Base-by-base conservation (phyloP, 2,888 invertebrate genomes). In the Loripinus fragilis region DNA sequence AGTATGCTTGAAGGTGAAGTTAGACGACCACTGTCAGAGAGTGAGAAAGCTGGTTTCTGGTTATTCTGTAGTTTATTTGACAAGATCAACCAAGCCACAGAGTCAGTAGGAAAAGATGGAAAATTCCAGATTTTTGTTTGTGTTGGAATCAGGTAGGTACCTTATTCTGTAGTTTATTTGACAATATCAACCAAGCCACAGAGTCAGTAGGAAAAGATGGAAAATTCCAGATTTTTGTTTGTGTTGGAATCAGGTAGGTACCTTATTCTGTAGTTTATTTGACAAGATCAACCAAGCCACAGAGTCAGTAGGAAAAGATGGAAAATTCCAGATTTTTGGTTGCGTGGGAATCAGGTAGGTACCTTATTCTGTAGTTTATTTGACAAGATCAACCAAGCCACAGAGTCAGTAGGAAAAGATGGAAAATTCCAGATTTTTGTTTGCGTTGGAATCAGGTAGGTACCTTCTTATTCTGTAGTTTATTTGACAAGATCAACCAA, bases 91-190 rank as follows among this genome's bases (percentile, higher is more conserved):
- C 95, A 96, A 66, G 90, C 91, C 68, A 96, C 96, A 0, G 96
- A 96, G 89, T 95, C 96, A n/a, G 95, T 98, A 30, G 99, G 99
- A 72, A 99, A 99, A 94, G 99, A 99, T 94, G 99, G 98, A 69
- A 98, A 98, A 94, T 99, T 99, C 93, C 99, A 99, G 94, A 95
- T 99, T 50, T 98, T 99, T 92, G 96, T 99, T 87, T 98, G 99
- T 93, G 95, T 99, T 42, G 97, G 98, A 91, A 95, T 97, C 88
- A 96, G 98, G 98, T 98, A 94, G 92, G 85, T 35, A 23, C n/a
- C n/a, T n/a, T n/a, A n/a, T n/a, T n/a, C 94, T 97, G 97, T 93
- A 97, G 97, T 91, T 95, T 99, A 20, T 96, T 98, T 92, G 96
- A 97, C 90, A 97, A 97, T 94, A 97, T 99, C 81, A 96, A 96